Conservation (phyloP, 2,888 invertebrate genomes). For the Heterodera filipjevi region DNA sequence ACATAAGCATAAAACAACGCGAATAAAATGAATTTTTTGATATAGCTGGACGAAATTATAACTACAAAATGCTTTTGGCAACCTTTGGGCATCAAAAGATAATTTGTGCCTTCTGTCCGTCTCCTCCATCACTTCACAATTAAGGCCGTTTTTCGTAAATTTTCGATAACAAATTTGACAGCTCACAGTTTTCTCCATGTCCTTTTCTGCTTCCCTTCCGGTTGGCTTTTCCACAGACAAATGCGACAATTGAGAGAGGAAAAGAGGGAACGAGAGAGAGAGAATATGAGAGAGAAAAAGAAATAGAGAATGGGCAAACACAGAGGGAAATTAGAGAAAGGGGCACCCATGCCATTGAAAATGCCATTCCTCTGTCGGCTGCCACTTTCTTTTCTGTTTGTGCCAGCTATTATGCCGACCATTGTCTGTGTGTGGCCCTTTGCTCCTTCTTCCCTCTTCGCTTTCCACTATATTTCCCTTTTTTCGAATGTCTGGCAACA, state of each 20-base stretch:
- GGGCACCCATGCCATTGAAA: not conserved
- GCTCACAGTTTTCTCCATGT: not conserved
- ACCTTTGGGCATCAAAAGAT: not conserved
- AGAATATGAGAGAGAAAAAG: not conserved
- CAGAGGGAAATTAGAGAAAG: not conserved
- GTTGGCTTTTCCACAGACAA: not conserved
- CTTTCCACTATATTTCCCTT: not conserved
- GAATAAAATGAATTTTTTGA: too few relatives aligned
- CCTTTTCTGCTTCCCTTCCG: not conserved
- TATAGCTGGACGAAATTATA: too few relatives aligned
- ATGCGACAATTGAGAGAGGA: not conserved
- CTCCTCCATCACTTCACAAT: not conserved
- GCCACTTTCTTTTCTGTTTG: not conserved
- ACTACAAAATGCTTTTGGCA: slow-evolving; percentile 1
- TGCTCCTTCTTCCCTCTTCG: not conserved
- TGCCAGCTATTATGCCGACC: not conserved
- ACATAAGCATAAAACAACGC: too few relatives aligned
- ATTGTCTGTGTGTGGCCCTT: not conserved
- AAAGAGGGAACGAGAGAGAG: not conserved
- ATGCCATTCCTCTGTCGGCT: not conserved
- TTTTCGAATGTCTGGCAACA: not conserved
- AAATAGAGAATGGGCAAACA: not conserved
- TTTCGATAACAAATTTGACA: slow-evolving; percentile 5
- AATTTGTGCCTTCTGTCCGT: not conserved
- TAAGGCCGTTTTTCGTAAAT: not conserved